A percentile compares a stretch with the other conserved stretches of the same genome.
These are phyloP conservation scores for Lycocorax pyrrhopterus DNA, from an alignment of 2,113 vertebrate genomes.

Conservation along the genomic window DNA sequence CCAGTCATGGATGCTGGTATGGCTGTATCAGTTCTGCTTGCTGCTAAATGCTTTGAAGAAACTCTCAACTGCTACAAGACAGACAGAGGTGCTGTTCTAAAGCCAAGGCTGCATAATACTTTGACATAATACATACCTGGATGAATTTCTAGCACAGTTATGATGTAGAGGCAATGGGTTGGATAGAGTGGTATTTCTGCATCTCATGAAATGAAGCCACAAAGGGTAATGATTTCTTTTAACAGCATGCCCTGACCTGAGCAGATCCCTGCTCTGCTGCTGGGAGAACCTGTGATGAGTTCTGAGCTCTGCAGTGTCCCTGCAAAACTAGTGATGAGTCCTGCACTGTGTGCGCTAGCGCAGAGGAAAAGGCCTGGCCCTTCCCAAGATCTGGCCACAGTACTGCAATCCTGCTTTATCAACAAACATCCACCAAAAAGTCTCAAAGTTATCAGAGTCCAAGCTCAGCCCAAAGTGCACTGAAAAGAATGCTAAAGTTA, in stretches of 20 bases:
- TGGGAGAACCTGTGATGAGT: neutral
- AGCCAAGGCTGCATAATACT: neutral
- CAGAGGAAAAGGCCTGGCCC: neutral
- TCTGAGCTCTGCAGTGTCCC: neutral
- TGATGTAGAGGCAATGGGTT: rapidly evolving
- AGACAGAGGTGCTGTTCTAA: neutral
- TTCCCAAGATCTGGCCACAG: neutral
- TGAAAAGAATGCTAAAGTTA: neutral
- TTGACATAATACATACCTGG: neutral
- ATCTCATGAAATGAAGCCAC: neutral
- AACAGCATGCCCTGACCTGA: neutral
- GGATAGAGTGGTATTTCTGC: neutral
- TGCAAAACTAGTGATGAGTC: neutral
- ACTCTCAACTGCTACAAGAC: neutral
- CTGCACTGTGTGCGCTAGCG: neutral
- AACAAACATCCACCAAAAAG: neutral
- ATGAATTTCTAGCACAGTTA: neutral
- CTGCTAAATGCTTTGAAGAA: neutral
- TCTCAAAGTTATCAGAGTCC: neutral
- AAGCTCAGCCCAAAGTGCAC: neutral
- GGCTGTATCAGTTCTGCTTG: neutral
- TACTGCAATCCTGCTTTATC: neutral
- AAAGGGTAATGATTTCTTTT: neutral
- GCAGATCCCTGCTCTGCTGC: neutral
- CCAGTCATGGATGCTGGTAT: neutral